Percentiles rank a stretch among this genome's conserved stretches.
Evolutionary conservation across 1,140 invertebrate species (phyloP).

Genomic region (Neuroterus valhalla): DNA sequence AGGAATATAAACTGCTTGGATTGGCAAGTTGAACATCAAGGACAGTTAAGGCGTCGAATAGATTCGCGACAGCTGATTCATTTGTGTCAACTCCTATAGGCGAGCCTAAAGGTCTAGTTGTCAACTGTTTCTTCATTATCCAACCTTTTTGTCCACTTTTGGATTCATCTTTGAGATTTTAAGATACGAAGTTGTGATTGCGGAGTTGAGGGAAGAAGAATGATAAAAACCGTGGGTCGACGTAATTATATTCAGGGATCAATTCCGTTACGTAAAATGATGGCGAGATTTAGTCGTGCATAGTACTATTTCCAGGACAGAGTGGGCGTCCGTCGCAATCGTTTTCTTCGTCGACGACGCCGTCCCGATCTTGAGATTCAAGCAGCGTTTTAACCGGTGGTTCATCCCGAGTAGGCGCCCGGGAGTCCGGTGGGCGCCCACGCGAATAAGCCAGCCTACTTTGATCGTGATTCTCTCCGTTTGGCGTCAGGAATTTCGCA

Average conservation of each 20-base stretch:
- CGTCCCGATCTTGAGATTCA: constrained; percentile 35
- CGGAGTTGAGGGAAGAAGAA: too few species aligned
- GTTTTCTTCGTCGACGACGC: constrained; percentile 2
- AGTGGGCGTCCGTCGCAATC: constrained; percentile 13
- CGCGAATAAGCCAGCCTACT: constrained; percentile 57
- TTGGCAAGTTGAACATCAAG: not conserved
- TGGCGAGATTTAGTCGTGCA: constrained; percentile 22
- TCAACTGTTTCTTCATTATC: too few species aligned
- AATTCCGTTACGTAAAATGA: constrained; percentile 30
- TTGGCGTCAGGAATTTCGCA: constrained; percentile 30
- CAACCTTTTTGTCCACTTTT: too few species aligned
- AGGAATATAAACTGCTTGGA: too few species aligned
- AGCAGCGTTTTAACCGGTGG: constrained; percentile 25
- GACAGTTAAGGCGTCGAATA: not conserved
- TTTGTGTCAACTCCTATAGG: not conserved
- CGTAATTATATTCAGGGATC: constrained; percentile 22
- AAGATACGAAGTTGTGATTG: not conserved
- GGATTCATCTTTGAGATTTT: not conserved
- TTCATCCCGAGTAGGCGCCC: constrained; percentile 38
- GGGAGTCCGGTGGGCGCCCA: constrained; percentile 44
- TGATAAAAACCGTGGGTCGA: constrained; percentile 18
- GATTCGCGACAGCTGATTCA: constrained; percentile 2
- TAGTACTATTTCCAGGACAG: constrained; percentile 9
- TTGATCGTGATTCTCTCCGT: constrained; percentile 44
- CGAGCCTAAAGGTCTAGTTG: not conserved